Base-by-base conservation (phyloP, 2,888 invertebrate species). In the Tetrapedia diversipes region DNA sequence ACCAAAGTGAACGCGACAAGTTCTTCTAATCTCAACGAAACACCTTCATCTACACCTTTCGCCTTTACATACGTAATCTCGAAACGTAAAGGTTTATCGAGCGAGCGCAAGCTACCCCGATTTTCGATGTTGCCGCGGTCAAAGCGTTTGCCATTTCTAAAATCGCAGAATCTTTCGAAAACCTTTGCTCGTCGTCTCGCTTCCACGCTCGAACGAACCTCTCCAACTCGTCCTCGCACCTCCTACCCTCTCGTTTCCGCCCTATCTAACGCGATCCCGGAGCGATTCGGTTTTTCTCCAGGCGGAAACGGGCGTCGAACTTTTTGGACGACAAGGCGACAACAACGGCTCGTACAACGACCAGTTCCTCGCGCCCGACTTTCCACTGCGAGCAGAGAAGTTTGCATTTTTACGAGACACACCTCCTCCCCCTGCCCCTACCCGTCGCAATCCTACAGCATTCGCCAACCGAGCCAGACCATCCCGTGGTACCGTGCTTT, bases 381-480 rank as follows among this genome's bases (percentile, higher is more conserved):
- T 84, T 74, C 82, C 72, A 63, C 64, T 74, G 47, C 41, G 79
- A 74, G 56, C 63, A 66, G 84, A 81, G 86, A 87, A 88, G 88
- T 88, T 88, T 88, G 88, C 88, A 88, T 88, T 88, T 88, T 88
- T 88, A 88, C 88, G 87, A 88, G 88, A 79, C 66, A 70, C 67
- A 27, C 24, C 24, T 16, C 39, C 39, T 27, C 6, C 45, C 2
- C 41, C 47, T 43, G 7, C 16, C 6, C 16, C n/a, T n/a, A n/a
- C n/a, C n/a, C n/a, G n/a, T n/a, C n/a, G n/a, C n/a, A n/a, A n/a
- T n/a, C n/a, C n/a, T n/a, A n/a, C n/a, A n/a, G n/a, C n/a, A n/a
- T n/a, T n/a, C n/a, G n/a, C n/a, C n/a, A n/a, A n/a, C n/a, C n/a
- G n/a, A 34, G 14, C 37, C 29, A 27, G 32, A 19, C 34, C 49